Percentiles rank a stretch among this genome's conserved stretches.
Conservation (phyloP, 2,888 invertebrate genomes). For the Sisyra nigra region DNA sequence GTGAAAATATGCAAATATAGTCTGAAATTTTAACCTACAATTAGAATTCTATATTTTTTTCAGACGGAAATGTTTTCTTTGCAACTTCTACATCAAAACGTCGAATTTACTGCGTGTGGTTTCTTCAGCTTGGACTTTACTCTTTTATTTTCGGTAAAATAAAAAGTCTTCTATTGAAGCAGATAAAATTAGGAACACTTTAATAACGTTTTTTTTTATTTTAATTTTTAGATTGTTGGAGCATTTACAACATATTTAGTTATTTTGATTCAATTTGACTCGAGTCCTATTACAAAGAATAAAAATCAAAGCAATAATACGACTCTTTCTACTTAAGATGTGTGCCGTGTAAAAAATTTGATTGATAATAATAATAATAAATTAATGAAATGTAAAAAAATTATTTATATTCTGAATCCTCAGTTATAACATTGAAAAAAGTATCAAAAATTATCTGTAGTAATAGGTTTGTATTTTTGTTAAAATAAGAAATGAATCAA, state of each 20-base stretch:
- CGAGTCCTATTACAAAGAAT: neutral
- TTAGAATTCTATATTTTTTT: too few relatives aligned
- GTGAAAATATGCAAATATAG: too few relatives aligned
- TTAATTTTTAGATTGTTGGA: constrained; percentile 6
- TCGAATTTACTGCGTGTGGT: constrained; percentile 15
- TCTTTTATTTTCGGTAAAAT: constrained; percentile 16
- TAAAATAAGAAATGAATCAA: too few relatives aligned
- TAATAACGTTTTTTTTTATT: neutral
- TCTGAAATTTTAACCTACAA: too few relatives aligned
- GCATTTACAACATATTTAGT: constrained; percentile 7
- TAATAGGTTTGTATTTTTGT: too few relatives aligned
- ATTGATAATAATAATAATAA: neutral
- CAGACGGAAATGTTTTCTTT: constrained; percentile 16
- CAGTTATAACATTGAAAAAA: too few relatives aligned
- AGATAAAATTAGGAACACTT: neutral
- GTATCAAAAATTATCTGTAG: too few relatives aligned
- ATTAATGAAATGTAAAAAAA: neutral
- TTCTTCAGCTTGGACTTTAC: constrained; percentile 16
- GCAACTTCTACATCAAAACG: constrained; percentile 16
- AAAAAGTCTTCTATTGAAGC: constrained; percentile 4
- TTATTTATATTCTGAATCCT: too few relatives aligned
- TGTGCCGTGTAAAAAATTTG: too few relatives aligned
- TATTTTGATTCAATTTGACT: constrained; percentile 5
- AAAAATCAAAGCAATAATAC: neutral
- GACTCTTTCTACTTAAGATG: too few relatives aligned